Evolutionary conservation across 2,797 vertebrate species (phyloP), one percentile per base, ranked within the genome.

Genomic region (Lateolabrax maculatus): DNA sequence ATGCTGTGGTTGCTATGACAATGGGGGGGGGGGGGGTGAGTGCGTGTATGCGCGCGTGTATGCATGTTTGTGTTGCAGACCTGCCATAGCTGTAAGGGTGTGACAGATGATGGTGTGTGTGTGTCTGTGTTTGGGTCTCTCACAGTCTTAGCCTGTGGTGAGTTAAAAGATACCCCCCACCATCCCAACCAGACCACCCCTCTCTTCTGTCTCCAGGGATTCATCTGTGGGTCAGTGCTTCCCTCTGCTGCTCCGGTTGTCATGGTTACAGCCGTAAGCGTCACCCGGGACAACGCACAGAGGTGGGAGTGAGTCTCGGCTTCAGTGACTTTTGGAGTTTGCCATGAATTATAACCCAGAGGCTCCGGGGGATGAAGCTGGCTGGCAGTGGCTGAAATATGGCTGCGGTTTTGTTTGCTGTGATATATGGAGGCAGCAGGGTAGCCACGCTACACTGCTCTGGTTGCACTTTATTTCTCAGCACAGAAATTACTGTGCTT

Each of bases 1-100:
- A 92, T 92, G 85, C 71, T 87, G 79, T 44, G 36, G 92, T 94
- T 93, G 86, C 92, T 78, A 93, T 93, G 94, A 87, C 88, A 69
- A 81, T 87, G 75, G 62, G 67, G 34, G 48, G 37, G 41, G 25
- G 16, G 46, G 43, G 21, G 74, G 46, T 25, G 31, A 6, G 31
- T 34, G 31, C 39, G 56, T 79, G 70, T 34, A 43, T 55, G 25
- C 21, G 27, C 23, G 66, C 37, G 56, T 21, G 62, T 52, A 60
- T 75, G 73, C 23, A 39, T 66, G 58, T 83, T 67, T n/a, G n/a
- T 74, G 72, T 77, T 29, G 88, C 39, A 69, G 60, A 66, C 55
- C 53, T 31, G 27, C 43, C 34, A 56, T 55, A 48, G 16, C 71
- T 70, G 52, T 64, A 67, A 23, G 25, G 70, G 74, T 69, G 52